phyloP scores from a whole-genome alignment of 2,888 invertebrate species.

The Orgyia antiqua region DNA sequence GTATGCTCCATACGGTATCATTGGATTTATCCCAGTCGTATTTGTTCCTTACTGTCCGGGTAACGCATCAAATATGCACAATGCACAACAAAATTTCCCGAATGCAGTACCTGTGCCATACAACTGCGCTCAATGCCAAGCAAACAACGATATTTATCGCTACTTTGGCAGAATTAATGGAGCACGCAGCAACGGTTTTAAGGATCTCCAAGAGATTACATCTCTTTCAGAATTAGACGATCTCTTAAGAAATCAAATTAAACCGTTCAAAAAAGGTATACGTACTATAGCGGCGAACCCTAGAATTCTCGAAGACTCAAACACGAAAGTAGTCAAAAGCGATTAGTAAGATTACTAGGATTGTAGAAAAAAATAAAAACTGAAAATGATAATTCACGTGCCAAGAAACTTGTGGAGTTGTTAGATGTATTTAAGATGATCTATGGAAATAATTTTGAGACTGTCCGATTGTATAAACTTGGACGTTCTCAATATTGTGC shows the following conservation, averaged over 20 bases:
- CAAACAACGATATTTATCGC: constrained; percentile 45
- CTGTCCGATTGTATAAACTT: constrained; percentile 62
- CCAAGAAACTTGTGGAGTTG: no score
- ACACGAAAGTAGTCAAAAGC: constrained; percentile 18
- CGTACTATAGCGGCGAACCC: constrained; percentile 53
- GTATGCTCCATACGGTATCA: constrained; percentile 77
- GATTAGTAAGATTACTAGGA: constrained; percentile 17
- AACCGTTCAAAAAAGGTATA: constrained; percentile 51
- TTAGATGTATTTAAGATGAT: not conserved
- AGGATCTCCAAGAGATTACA: constrained; percentile 60
- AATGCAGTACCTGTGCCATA: constrained; percentile 80
- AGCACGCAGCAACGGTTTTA: constrained; percentile 50
- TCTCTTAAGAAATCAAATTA: constrained; percentile 60
- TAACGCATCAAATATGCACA: constrained; percentile 58
- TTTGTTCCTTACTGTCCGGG: constrained; percentile 84
- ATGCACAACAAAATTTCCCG: constrained; percentile 78
- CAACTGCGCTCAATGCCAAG: constrained; percentile 78
- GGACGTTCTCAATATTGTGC: constrained; percentile 66
- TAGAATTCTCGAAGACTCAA: constrained; percentile 41
- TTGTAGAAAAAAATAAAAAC: constrained; percentile 17
- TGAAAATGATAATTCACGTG: no score
- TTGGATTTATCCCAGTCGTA: constrained; percentile 84
- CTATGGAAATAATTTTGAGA: constrained; percentile 51
- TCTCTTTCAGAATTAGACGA: constrained; percentile 55
- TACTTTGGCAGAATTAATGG: constrained; percentile 56